phyloP scores from a whole-genome alignment of 2,888 invertebrate genomes.

The Eudasyphora cyanicolor region DNA sequence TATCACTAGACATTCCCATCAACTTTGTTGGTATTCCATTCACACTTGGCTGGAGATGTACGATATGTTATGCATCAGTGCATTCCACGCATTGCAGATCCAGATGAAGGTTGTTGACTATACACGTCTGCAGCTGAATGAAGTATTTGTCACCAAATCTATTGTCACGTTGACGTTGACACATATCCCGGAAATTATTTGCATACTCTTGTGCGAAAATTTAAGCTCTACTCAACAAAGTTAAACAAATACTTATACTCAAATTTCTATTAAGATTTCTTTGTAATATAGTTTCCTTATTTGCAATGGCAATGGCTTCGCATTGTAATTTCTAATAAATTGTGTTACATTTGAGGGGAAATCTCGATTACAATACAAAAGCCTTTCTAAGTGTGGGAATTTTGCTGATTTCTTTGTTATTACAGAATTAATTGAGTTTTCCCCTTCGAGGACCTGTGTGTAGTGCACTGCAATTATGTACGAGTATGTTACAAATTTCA shows the following conservation, averaged over 20 bases:
- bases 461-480: too few species aligned
- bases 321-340: too few species aligned
- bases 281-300: too few species aligned
- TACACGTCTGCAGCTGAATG: not conserved
- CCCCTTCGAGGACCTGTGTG: not conserved
- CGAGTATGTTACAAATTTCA: too few species aligned
- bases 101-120: too few species aligned
- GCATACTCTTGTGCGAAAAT: not conserved
- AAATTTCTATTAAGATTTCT: too few species aligned
- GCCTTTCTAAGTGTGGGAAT: slow-evolving; percentile 18
- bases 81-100: not conserved
- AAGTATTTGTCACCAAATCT: not conserved
- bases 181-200: not conserved
- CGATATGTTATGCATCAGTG: not conserved
- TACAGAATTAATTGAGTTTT: not conserved
- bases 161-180: not conserved
- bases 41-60: not conserved
- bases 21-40: not conserved
- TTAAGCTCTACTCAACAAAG: too few species aligned
- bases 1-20: too few species aligned
- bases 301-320: not conserved
- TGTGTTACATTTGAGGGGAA: too few species aligned
- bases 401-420: not conserved
- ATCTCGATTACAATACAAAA: not conserved
- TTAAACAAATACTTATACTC: too few species aligned